Evolutionary conservation across 2,113 vertebrate species (phyloP).

Genomic region (Platysternon megacephalum): DNA sequence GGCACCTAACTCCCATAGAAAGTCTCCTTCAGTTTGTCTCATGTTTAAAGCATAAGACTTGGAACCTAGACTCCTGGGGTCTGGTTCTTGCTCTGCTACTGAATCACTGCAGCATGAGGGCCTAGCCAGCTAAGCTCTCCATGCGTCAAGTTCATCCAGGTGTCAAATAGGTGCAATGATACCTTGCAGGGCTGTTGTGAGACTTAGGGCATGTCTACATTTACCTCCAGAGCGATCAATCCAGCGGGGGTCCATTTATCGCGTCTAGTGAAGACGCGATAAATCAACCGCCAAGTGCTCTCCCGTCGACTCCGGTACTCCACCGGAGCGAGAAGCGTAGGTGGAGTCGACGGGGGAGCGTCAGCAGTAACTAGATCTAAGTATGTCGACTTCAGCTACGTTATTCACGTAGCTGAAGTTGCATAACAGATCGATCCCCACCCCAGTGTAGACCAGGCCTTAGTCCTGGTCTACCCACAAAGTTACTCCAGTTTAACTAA

Average conservation of each 20-base stretch:
- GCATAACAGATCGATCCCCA: too few species aligned
- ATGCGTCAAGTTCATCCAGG: not conserved
- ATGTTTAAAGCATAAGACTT: not conserved
- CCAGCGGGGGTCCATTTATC: too few species aligned
- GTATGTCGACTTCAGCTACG: too few species aligned
- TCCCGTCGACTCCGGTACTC: too few species aligned
- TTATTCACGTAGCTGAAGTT: too few species aligned
- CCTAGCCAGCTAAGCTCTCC: not conserved
- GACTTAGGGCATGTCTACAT: not conserved
- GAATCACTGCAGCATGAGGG: not conserved
- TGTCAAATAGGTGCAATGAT: not conserved
- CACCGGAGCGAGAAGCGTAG: too few species aligned
- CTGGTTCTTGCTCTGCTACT: not conserved
- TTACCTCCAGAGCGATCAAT: too few species aligned
- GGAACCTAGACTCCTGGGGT: not conserved
- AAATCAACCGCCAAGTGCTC: too few species aligned
- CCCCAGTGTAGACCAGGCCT: too few species aligned
- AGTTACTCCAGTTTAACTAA: not conserved
- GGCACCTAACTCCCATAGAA: not conserved
- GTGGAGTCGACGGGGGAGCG: too few species aligned
- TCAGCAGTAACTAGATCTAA: too few species aligned
- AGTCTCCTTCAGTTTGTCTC: not conserved
- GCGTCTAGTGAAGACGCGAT: too few species aligned
- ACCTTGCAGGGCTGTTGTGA: not conserved
- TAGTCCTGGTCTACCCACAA: not conserved